Base-by-base conservation (phyloP, 1,140 invertebrate genomes). In the Pseudoatta argentina region DNA sequence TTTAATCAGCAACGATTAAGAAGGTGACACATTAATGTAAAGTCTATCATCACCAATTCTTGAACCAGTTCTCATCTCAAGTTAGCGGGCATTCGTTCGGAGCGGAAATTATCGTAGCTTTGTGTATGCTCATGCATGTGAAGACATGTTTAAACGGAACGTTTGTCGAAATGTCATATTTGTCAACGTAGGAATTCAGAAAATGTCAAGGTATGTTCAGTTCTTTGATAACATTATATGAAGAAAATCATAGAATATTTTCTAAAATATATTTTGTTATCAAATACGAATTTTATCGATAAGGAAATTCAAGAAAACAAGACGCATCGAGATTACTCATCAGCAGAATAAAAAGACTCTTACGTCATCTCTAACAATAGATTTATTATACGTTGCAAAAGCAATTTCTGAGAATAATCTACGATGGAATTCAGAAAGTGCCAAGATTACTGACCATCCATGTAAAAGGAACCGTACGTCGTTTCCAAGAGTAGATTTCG, bases 1-100 rank as follows among this genome's bases (percentile, higher is more conserved):
- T 18, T 81, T 81, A 55, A 81, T 81, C 77, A 27, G 48, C 77
- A 51, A 27, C 79, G 55, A 61, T 7, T 61, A 75, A 24, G 24
- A 12, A 75, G 30, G 16, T 39, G 39, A 82, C 76, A 21, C 39
- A 39, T 73, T 73, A 83, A 24, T 83, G 69, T 83, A 83, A 44
- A 83, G 55, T 75, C 34, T 83, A 61, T 83, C 24, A 18, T 66
- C 79, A 83, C 0, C 39, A 14, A 83, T 63, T 83, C 39, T 73
- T 48, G 39, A 83, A 83, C 24, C 55, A 34, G 55, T 57, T 63
- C 39, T 73, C 27, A 63, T 57, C 69, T 63, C 39, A 8, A 21
- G 27, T 63, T 48, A 21, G 79, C 67, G 67, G 44, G 39, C 21
- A 12, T 44, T 66, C 21, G 55, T 82, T 75, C 67, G 55, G 55